Evolutionary conservation across 1,140 invertebrate genomes (phyloP).

Genomic region (Drosophila kohkoa): DNA sequence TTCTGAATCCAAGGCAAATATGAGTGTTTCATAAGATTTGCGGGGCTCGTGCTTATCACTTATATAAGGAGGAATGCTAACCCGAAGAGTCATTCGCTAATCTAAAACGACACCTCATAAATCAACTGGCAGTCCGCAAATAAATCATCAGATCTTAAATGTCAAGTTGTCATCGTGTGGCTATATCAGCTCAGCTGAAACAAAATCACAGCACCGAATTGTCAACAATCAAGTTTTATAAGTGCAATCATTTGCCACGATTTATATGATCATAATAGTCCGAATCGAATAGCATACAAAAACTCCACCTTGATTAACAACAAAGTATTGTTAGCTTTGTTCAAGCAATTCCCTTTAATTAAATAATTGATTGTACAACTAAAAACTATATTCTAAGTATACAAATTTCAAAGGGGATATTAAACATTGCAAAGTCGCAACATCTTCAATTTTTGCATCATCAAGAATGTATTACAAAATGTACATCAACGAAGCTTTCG

Average conservation of each 20-base stretch:
- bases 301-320: conserved; percentile 8
- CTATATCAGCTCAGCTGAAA: conserved; percentile 57
- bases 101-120: conserved; percentile 75
- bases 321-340: background rate
- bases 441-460: too few relatives aligned
- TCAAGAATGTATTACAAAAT: too few relatives aligned
- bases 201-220: conserved; percentile 62
- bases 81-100: conserved; percentile 55
- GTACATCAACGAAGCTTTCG: background rate
- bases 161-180: conserved; percentile 62
- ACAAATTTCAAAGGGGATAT: too few relatives aligned
- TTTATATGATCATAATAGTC: conserved; percentile 40
- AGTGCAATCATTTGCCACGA: conserved; percentile 44
- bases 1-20: background rate
- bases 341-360: background rate
- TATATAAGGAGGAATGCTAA: conserved; percentile 28
- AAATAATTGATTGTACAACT: background rate
- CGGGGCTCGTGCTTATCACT: conserved; percentile 25
- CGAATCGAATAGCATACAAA: conserved; percentile 10
- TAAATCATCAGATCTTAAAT: conserved; percentile 71
- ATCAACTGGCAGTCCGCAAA: conserved; percentile 52
- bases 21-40: background rate
- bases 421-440: background rate
- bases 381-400: too few relatives aligned
- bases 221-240: conserved; percentile 58